Evolutionary conservation across 2,113 vertebrate species (phyloP), one percentile per base, ranked within the genome.

Genomic region (Sinocyclocheilus maitianheensis): DNA sequence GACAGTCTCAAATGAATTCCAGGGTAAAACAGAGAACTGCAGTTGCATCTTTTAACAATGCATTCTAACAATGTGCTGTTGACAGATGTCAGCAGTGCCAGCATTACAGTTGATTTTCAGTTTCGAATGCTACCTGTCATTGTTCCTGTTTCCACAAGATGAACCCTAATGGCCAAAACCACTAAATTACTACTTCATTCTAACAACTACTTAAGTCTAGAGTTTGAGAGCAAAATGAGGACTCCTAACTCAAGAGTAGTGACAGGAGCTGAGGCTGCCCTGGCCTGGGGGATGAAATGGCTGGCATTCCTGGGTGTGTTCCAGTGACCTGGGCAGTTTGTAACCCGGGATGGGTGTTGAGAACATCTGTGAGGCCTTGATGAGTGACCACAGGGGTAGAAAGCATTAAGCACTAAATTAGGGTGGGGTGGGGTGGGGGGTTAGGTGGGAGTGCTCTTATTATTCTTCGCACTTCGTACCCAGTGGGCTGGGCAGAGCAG

Each of bases 401-500:
- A 90, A 88, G 88, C 86, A 92, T 93, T 93, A 94, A 93, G 87
- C 58, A 53, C 82, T 81, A 86, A 85, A 89, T 78, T 74, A 67
- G 83, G 80, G 58, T 89, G 92, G 81, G 83, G 79, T 30, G 30
- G 30, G 30, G 30, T 34, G 30, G 30, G 30, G 30, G 30, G 30
- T 2, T 34, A 3, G 30, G 30, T 34, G 55, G 80, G 71, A 63
- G 4, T 30, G 71, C 12, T 51, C 58, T 84, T 87, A 88, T 91
- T 90, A 3, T 26, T 91, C 89, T 91, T 89, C 77, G 80, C 86
- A 90, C 91, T 89, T 92, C 85, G 91, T 94, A 93, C 92, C 93
- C 93, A 92, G 91, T 93, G 92, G 93, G 94, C 90, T 92, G 91
- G 93, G 93, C 93, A 93, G 92, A 92, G 91, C 89, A 90, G 89